phyloP scores from a whole-genome alignment of 2,888 invertebrate species.

The Sarcophaga subvicina region DNA sequence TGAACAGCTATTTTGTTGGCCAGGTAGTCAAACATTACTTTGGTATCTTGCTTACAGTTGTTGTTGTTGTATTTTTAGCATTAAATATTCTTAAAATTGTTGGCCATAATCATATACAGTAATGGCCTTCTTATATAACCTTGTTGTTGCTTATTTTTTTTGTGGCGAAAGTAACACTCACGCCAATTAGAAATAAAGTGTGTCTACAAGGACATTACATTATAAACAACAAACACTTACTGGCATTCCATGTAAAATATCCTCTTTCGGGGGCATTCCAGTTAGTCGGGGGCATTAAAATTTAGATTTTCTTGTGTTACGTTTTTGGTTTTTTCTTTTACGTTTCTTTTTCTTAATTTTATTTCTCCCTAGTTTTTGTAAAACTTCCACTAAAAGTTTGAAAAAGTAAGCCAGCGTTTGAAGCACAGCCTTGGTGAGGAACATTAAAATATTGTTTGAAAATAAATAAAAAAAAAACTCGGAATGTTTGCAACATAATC shows the following conservation, averaged over 20 bases:
- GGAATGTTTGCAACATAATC: constrained; percentile 53
- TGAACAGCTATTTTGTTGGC: constrained; percentile 25
- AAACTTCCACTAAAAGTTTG: constrained; percentile 15
- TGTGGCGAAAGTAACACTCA: constrained; percentile 26
- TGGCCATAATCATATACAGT: constrained; percentile 51
- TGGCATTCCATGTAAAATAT: not conserved
- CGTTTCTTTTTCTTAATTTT: not conserved
- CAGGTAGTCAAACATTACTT: not conserved
- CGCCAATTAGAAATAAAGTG: constrained; percentile 63
- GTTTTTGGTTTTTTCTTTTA: not conserved
- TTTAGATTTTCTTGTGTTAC: not conserved
- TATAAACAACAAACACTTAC: not conserved
- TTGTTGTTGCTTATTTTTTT: constrained; percentile 13
- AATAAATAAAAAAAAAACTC: constrained; percentile 47
- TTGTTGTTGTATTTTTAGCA: not conserved
- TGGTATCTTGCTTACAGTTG: not conserved
- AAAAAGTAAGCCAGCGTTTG: not conserved
- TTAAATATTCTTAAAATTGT: constrained; percentile 47
- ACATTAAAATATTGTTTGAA: constrained; percentile 45
- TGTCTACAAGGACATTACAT: constrained; percentile 62
- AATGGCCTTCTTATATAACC: constrained; percentile 33
- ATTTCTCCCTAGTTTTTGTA: not conserved
- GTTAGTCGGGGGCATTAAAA: not conserved
- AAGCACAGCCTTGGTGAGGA: not conserved
- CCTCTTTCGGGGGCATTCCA: not conserved